Conservation (phyloP, 2,797 vertebrate genomes). For the Cryptoblepharus egeriae region DNA sequence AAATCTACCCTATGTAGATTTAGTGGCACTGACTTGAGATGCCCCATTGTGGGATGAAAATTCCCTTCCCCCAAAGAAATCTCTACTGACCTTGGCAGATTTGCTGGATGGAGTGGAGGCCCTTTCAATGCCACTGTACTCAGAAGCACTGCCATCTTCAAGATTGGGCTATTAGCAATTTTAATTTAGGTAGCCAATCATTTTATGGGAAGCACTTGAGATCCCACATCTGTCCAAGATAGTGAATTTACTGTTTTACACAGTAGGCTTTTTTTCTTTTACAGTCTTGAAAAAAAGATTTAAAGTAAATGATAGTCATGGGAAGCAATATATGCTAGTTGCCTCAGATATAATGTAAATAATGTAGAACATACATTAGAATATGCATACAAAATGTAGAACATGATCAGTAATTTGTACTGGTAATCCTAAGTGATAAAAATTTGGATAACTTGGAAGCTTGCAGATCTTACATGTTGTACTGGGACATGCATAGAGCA, state of each 20-base stretch:
- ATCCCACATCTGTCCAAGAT: background rate
- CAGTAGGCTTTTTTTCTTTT: background rate
- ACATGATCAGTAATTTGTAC: too few relatives aligned
- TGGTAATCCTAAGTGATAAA: too few relatives aligned
- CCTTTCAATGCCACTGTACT: too few relatives aligned
- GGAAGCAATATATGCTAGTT: background rate
- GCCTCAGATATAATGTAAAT: too few relatives aligned
- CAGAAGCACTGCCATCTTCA: too few relatives aligned
- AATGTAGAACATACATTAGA: background rate
- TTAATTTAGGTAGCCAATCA: background rate
- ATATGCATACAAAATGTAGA: too few relatives aligned
- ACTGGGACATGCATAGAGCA: background rate
- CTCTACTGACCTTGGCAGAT: too few relatives aligned
- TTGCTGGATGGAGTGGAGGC: too few relatives aligned
- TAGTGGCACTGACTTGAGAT: too few relatives aligned
- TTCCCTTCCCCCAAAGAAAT: too few relatives aligned
- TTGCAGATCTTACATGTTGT: background rate
- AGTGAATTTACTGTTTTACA: background rate
- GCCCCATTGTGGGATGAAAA: too few relatives aligned
- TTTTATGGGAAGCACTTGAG: background rate
- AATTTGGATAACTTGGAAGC: background rate
- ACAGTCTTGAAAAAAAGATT: background rate
- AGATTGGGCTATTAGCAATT: background rate
- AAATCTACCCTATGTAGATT: too few relatives aligned
- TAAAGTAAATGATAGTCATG: background rate